These are phyloP conservation scores for Orcinus orca DNA, from an alignment of 2,113 vertebrate species.

Conservation along the genomic window DNA sequence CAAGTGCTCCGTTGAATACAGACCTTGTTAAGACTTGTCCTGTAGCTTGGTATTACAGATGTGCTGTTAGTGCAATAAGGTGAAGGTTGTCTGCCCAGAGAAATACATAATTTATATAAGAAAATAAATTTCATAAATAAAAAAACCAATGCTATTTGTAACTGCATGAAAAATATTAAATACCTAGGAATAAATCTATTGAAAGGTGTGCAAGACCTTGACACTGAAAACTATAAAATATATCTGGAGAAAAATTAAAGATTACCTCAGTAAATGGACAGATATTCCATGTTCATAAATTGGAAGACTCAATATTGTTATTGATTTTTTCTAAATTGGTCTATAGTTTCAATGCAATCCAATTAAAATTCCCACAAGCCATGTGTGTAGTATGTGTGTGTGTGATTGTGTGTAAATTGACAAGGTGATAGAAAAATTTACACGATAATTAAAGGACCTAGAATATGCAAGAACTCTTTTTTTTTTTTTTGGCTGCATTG, in stretches of 20 bases:
- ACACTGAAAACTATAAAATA: neutral
- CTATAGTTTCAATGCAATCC: neutral
- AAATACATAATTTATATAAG: conserved; percentile 86
- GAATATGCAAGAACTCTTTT: neutral
- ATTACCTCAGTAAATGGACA: neutral
- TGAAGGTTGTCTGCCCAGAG: conserved; percentile 84
- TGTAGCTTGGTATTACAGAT: conserved; percentile 83
- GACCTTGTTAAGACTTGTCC: conserved; percentile 74
- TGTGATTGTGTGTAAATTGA: neutral
- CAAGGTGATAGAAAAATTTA: neutral
- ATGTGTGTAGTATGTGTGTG: neutral
- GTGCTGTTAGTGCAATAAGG: conserved; percentile 87
- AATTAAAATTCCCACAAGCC: neutral
- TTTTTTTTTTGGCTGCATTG: too few relatives aligned
- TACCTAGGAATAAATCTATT: neutral
- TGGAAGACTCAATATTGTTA: neutral
- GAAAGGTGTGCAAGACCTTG: neutral
- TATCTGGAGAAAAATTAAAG: neutral
- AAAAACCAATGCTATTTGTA: neutral
- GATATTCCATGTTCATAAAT: neutral
- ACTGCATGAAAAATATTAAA: neutral
- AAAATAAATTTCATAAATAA: conserved; percentile 84
- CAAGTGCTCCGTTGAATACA: conserved; percentile 81
- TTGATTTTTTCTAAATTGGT: neutral
- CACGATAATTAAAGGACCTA: neutral